Base-by-base conservation (phyloP, 1,140 invertebrate genomes). In the Drosophila erecta region DNA sequence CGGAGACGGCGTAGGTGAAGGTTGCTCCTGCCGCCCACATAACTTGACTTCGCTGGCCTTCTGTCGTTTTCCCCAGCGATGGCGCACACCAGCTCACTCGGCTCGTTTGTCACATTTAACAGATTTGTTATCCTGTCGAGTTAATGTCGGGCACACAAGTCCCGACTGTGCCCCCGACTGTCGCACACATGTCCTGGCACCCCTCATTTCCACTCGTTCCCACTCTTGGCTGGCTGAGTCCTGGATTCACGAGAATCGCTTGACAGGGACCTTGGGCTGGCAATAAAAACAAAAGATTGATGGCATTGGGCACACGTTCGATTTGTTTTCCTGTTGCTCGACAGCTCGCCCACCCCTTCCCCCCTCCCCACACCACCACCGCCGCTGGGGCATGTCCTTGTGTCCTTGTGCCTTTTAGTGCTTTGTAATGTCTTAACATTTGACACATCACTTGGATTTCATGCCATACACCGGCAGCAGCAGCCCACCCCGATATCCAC, bases 41-140 rank as follows among this genome's bases (percentile, higher is more conserved):
- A 67, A 89, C 76, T 87, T 84, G 84, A 89, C 84, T 87, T 57
- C 17, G 50, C 67, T 77, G 72, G 66, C 71, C 66, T 70, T 69
- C 56, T 56, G 43, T 50, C 66, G 30, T 56, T 67, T 69, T 12
- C 66, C 56, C 56, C 20, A n/a, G 22, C 65, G 50, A 76, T 49
- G 79, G 65, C 33, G 44, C 57, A 30, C 43, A 41, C 58, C 46
- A 20, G 61, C 40, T 24, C 61, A 47, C 59, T 61, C 70, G 66
- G 80, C 85, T 91, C 90, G 90, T 91, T 91, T 91, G 90, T 91
- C 90, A 91, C 90, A 90, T 91, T 90, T 91, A 91, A 91, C 90
- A 91, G 90, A 91, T 91, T 91, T 91, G 90, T 91, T 91, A 91
- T 91, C 90, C 90, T 91, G 90, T 91, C 90, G 90, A 91, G 90